Base-by-base conservation (phyloP, 2,888 invertebrate genomes). In the Mesochorus sp. region DNA sequence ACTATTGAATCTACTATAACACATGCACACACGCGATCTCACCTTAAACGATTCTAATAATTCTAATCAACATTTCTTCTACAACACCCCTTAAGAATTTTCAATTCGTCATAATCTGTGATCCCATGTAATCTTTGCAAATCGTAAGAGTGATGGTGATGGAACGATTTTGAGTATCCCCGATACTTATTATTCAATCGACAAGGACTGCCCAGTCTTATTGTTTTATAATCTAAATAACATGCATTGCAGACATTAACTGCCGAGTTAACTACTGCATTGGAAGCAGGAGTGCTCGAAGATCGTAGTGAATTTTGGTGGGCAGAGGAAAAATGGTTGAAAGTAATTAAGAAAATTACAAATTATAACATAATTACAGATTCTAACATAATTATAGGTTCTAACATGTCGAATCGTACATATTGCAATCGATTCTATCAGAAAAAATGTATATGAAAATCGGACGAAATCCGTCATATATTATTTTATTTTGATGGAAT, bases 161-260 rank as follows among this genome's bases (percentile, higher is more conserved):
- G 57, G 26, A 59, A 76, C 44, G 44, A 57, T 26, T 68, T 42
- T 39, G 59, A 34, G 31, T 76, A 55, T 28, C 62, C 51, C 6
- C 62, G 37, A 59, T 62, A 14, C 12, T 49, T 68, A 26, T 57
- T 8, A 47, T 42, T 67, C 24, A 42, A 2, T 26, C 75, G 70
- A 51, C 80, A 68, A 53, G 77, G 77, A 39, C 75, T 79, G 12
- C 71, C 79, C 10, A 74, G 72, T 76, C 67, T 79, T 31, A 10
- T 51, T 12, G 12, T 10, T 64, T 3, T 55, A 49, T 42, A 72
- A 37, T 34, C 76, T 5, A 44, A 53, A 53, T 24, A 59, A 47
- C 59, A 73, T 10, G 47, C 26, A 10, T 57, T 61, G 17, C 26
- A 49, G 49, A 12, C 28, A 39, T 19, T 37, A 24, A 34, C 39